A percentile compares a stretch with the other conserved stretches of the same genome.
Evolutionary conservation across 1,140 invertebrate species (phyloP).

Genomic region (Mya arenaria): DNA sequence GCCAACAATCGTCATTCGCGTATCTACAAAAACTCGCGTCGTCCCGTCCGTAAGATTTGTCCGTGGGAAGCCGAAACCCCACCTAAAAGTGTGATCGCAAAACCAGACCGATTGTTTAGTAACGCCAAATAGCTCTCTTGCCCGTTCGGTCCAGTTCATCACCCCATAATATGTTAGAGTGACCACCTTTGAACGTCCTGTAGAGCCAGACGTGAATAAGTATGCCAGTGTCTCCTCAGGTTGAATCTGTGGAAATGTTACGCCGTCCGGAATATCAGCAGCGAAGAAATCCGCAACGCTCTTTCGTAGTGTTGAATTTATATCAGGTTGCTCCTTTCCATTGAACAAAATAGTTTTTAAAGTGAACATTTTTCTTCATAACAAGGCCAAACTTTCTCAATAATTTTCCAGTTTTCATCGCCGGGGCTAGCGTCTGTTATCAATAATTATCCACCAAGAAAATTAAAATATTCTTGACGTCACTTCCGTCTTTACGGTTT

Average conservation of each 20-base stretch:
- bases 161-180: conserved; percentile 21
- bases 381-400: conserved; percentile 4
- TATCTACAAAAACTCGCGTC: conserved; percentile 47
- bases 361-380: neutral
- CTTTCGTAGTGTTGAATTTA: neutral
- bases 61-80: conserved; percentile 55
- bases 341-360: neutral
- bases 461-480: conserved; percentile 3
- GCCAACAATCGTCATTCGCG: neutral
- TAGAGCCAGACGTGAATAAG: conserved; percentile 38
- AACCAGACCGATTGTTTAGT: conserved; percentile 11
- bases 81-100: conserved; percentile 39
- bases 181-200: conserved; percentile 36
- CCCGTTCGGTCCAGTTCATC: conserved; percentile 34
- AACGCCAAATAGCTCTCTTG: neutral
- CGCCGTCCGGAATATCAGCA: neutral
- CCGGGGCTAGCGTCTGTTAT: neutral
- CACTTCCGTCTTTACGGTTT: conserved; percentile 32
- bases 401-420: conserved; percentile 10
- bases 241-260: conserved; percentile 16
- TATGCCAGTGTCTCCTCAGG: conserved; percentile 33
- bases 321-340: neutral
- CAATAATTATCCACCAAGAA: conserved; percentile 7
- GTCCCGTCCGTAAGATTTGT: conserved; percentile 47
- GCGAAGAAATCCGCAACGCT: neutral